Base-by-base conservation (phyloP, 2,797 vertebrate genomes). In the Helostoma temminkii region DNA sequence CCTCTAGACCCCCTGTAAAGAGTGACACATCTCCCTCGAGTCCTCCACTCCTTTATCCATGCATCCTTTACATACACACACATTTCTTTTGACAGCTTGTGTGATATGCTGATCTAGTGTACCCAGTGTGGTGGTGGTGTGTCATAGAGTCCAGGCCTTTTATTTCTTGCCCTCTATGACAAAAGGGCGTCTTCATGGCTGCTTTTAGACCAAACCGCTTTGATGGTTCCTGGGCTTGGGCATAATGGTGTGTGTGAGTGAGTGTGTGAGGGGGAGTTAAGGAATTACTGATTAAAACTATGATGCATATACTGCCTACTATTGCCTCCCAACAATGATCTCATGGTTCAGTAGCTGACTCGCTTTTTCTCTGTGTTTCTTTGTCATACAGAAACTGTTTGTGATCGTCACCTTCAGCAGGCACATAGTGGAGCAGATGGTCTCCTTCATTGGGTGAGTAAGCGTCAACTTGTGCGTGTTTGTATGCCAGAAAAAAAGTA, bases 361-460 rank as follows among this genome's bases (percentile, higher is more conserved):
- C 37, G 64, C 41, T 81, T 34, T 55, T 73, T 79, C 62, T 82
- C 28, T 71, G 70, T 85, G 53, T 79, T 58, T 92, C 81, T 88
- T 81, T 90, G 82, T 91, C 91, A 90, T 91, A 84, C 95, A 98
- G 97, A 97, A 98, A 95, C 94, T 96, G 78, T 97, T 97, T 80
- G 96, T 96, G 83, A 96, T 97, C 78, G 84, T 97, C 93, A 97
- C 95, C 72, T 97, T 97, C 94, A 96, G 95, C 94, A 95, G 93
- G 87, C 95, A 96, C 91, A 96, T 96, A 81, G 95, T 96, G 91
- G 95, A 97, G 84, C 96, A 97, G 95, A 98, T 97, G 95, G 96
- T 96, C 90, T 92, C 95, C 84, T 92, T 98, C 81, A 95, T 95
- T 61, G 96, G 97, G 96, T 98, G 93, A 98, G 97, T 98, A 94